Base-by-base conservation (phyloP, 2,113 vertebrate genomes). In the Xenopus laevis region DNA sequence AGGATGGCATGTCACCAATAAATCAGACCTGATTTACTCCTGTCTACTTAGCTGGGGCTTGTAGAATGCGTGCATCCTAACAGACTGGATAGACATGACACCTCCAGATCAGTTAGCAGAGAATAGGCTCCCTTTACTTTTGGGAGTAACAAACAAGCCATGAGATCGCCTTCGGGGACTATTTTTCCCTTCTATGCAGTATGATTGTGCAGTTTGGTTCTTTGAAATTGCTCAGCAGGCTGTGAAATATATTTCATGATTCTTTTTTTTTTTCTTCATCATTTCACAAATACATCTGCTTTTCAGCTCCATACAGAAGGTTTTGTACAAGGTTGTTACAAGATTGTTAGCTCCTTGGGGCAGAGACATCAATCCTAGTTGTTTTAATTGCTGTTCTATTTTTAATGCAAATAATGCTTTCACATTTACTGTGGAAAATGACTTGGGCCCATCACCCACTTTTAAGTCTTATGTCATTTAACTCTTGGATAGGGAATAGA, bases 21-120 rank as follows among this genome's bases (percentile, higher is more conserved):
- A 68, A 78, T 72, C 74, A 77, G 58, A 77, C 60, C 74, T 77
- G 74, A 77, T 77, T 70, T 77, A 63, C 67, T 77, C 74, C 74
- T 77, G 74, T 77, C 74, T 77, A 47, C 74, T 77, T 64, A 70
- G 66, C 66, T 70, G 23, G 47, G 47, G 66, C 74, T 77, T 69
- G 74, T 57, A 69, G 60, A 77, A 77, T 77, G 62, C 67, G 50
- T 77, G 74, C 74, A 77, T 70, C 74, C 66, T 77, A 75, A 68
- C 73, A 75, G 73, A 53, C 73, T 68, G 66, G 57, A 69, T 75
- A 75, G 68, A 77, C 74, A 77, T 77, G 74, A 77, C 74, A 77
- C 74, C 74, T 77, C 74, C 74, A 70, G 74, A 77, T 77, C 74
- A 77, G 74, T 77, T 77, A 77, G 74, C 60, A 57, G 27, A 69